These are phyloP conservation scores for Drosophila meridiana DNA, from an alignment of 2,888 invertebrate species.

Conservation along the genomic window DNA sequence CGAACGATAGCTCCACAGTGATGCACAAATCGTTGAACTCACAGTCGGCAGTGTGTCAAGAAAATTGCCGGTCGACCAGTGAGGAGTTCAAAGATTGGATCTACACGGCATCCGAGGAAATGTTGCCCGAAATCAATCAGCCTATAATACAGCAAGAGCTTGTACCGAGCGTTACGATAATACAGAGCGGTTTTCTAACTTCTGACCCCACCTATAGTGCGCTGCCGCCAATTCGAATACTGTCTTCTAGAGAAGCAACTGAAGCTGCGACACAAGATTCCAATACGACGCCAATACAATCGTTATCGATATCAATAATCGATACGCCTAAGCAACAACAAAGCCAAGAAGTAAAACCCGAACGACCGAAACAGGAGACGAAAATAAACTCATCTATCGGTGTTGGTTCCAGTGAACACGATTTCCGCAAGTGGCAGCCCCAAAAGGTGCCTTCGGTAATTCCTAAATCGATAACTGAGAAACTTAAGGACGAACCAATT, in stretches of 20 bases:
- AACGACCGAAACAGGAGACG: background rate
- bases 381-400: background rate
- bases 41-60: too few species aligned
- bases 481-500: background rate
- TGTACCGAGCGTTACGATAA: too few species aligned
- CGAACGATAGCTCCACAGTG: background rate
- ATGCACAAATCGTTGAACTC: background rate
- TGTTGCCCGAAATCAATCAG: background rate
- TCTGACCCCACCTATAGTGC: too few species aligned
- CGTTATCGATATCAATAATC: background rate
- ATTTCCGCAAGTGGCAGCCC: background rate
- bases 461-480: background rate
- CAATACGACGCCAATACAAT: too few species aligned
- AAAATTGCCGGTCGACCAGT: background rate
- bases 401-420: background rate
- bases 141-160: background rate
- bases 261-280: background rate
- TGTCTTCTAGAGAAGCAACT: too few species aligned
- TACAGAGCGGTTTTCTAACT: too few species aligned
- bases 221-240: too few species aligned
- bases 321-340: background rate
- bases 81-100: background rate
- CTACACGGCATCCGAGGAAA: background rate
- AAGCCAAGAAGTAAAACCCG: background rate
- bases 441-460: background rate